These are phyloP conservation scores for Drosophila anomelani DNA, from an alignment of 2,888 invertebrate species.

Conservation along the genomic window DNA sequence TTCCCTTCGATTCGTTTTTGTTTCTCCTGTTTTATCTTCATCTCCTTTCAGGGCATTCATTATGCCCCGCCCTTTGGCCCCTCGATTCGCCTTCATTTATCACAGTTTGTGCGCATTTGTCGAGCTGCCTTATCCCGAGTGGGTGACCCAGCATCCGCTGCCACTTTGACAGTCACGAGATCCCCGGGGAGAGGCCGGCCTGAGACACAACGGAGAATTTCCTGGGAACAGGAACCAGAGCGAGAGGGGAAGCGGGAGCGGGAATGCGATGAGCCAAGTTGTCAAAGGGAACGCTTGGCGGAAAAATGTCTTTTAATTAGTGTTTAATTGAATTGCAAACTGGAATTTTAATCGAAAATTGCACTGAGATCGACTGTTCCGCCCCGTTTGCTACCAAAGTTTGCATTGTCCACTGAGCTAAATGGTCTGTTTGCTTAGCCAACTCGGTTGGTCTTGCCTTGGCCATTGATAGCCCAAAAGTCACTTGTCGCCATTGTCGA, in stretches of 20 bases:
- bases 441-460: conserved; percentile 30
- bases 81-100: conserved; percentile 62
- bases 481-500: conserved; percentile 10
- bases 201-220: conserved; percentile 28
- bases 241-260: not conserved
- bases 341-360: conserved; percentile 80
- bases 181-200: conserved; percentile 32
- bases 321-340: conserved; percentile 78
- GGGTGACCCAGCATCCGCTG: conserved; percentile 38
- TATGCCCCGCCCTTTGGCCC: conserved; percentile 36
- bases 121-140: conserved; percentile 69
- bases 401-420: conserved; percentile 67
- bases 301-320: conserved; percentile 77
- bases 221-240: conserved; percentile 13
- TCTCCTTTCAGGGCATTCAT: conserved; percentile 61
- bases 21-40: conserved; percentile 21
- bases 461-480: conserved; percentile 57
- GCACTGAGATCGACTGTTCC: conserved; percentile 65
- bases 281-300: conserved; percentile 62
- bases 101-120: conserved; percentile 66
- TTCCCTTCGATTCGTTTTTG: conserved; percentile 41
- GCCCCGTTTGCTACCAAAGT: conserved; percentile 56
- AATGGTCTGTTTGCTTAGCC: conserved; percentile 68
- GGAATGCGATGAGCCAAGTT: conserved; percentile 23
- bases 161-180: conserved; percentile 39